Percentiles rank a stretch among this genome's conserved stretches.
Conservation (phyloP, 2,113 vertebrate genomes). For the Microcebus lehilahytsara region DNA sequence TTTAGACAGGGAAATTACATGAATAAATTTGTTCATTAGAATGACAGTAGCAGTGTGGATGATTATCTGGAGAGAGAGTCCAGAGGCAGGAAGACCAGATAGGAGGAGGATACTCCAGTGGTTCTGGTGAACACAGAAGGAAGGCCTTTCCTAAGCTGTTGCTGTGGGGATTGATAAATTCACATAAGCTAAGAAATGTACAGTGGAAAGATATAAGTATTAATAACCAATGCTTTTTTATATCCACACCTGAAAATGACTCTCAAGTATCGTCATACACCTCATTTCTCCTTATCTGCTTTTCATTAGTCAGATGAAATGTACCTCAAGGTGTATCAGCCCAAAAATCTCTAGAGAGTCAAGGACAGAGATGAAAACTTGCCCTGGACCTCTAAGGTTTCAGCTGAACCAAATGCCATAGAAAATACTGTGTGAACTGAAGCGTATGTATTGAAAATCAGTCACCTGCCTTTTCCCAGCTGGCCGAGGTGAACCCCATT, state of each 20-base stretch:
- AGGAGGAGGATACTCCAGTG: background rate
- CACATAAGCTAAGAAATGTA: background rate
- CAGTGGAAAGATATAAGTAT: background rate
- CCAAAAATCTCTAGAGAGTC: background rate
- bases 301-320: background rate
- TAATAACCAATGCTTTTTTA: background rate
- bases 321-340: background rate
- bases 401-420: background rate
- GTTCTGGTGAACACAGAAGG: background rate
- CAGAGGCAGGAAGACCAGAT: background rate
- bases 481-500: conserved; percentile 47
- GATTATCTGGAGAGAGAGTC: background rate
- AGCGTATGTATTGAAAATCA: conserved; percentile 56
- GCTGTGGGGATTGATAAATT: background rate
- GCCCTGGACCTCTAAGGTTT: background rate
- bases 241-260: background rate
- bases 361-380: conserved; percentile 40
- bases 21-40: background rate
- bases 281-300: background rate
- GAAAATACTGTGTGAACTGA: conserved; percentile 48
- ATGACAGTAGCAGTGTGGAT: background rate
- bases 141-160: background rate
- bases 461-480: conserved; percentile 35
- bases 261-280: background rate
- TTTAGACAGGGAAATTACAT: background rate